Conservation (phyloP, 2,888 invertebrate genomes). For the Epicampocera succincta region DNA sequence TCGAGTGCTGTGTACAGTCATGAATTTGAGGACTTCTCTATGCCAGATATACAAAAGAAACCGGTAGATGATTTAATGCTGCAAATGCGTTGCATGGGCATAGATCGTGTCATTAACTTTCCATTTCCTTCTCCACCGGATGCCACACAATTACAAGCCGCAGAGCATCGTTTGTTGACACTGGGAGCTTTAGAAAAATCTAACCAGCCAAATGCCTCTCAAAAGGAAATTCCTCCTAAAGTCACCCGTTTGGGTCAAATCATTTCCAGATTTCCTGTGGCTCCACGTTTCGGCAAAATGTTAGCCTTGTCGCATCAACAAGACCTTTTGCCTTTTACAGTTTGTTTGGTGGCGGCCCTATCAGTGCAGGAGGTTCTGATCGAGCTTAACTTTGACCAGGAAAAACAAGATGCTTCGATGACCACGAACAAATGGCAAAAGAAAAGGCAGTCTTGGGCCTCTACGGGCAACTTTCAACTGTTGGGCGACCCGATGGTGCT, state of each 20-base stretch:
- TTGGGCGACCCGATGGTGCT: slow-evolving; percentile 96
- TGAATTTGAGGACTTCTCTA: slow-evolving; percentile 89
- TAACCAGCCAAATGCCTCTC: background rate
- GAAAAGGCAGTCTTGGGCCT: slow-evolving; percentile 86
- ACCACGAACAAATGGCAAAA: slow-evolving; percentile 74
- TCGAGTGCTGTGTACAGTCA: slow-evolving; percentile 97
- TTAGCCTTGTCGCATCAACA: slow-evolving; percentile 94
- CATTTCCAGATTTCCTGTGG: slow-evolving; percentile 94
- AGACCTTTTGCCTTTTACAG: slow-evolving; percentile 91
- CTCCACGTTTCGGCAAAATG: slow-evolving; percentile 98
- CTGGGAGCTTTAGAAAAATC: slow-evolving; percentile 90
- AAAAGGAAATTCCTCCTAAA: slow-evolving; percentile 81
- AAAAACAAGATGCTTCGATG: slow-evolving; percentile 71
- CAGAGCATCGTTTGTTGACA: slow-evolving; percentile 87
- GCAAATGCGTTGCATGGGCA: slow-evolving; percentile 97
- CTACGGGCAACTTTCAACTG: slow-evolving; percentile 84
- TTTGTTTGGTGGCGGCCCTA: slow-evolving; percentile 94
- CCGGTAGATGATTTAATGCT: slow-evolving; percentile 97
- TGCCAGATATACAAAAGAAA: slow-evolving; percentile 94
- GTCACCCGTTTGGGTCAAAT: slow-evolving; percentile 92
- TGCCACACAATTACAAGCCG: slow-evolving; percentile 87
- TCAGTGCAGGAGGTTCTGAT: slow-evolving; percentile 94
- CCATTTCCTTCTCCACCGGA: slow-evolving; percentile 98
- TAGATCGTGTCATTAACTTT: slow-evolving; percentile 94
- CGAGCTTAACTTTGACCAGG: slow-evolving; percentile 79